Percentiles rank a stretch among this genome's conserved stretches.
phyloP scores from a whole-genome alignment of 2,797 vertebrate species.

The Macrochelys suwanniensis region DNA sequence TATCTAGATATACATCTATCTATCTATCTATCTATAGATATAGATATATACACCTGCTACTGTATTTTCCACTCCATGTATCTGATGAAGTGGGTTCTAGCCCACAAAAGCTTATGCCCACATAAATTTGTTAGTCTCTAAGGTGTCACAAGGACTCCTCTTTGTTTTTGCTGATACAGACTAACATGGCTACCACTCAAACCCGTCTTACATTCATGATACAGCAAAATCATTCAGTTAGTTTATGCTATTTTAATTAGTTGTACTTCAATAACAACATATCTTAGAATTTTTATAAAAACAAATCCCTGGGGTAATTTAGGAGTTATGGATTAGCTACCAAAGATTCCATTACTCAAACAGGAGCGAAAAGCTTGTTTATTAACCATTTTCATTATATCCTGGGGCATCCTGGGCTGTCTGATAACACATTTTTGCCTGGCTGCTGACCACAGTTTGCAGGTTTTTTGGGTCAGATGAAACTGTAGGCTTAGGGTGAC shows the following conservation, averaged over 20 bases:
- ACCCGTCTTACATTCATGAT: neutral
- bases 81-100: no score
- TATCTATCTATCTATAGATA: no score
- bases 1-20: no score
- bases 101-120: no score
- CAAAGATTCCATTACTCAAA: neutral
- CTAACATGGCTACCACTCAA: no score
- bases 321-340: neutral
- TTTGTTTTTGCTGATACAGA: no score
- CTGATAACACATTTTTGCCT: neutral
- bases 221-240: slow-evolving; percentile 5
- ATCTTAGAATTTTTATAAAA: neutral
- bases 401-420: neutral
- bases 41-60: no score
- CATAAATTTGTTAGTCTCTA: no score
- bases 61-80: no score
- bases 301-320: neutral
- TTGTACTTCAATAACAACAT: slow-evolving; percentile 3
- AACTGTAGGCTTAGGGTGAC: neutral
- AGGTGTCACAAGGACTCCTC: no score
- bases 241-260: slow-evolving; percentile 14
- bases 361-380: neutral
- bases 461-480: slow-evolving; percentile 34
- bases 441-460: neutral
- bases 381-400: neutral